Evolutionary conservation across 1,140 invertebrate species (phyloP).

Genomic region (Pentalonia nigronervosa): DNA sequence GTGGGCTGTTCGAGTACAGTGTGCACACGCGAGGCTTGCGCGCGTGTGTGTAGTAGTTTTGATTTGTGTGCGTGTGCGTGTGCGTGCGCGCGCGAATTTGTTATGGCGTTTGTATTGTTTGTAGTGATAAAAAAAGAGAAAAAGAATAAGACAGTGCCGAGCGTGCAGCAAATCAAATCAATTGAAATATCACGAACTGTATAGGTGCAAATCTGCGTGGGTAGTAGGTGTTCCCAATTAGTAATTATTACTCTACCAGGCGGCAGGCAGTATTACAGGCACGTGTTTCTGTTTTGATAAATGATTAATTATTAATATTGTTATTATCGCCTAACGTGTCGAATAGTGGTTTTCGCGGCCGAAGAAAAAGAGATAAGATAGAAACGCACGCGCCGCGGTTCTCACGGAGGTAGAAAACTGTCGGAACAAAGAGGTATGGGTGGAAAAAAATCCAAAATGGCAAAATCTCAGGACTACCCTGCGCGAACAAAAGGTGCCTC

Average conservation of each 20-base stretch:
- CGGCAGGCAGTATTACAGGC: too few relatives aligned
- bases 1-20: background rate
- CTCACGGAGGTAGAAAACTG: background rate
- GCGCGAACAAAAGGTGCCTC: too few relatives aligned
- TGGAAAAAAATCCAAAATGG: background rate
- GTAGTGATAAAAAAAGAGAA: background rate
- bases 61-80: background rate
- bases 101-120: background rate
- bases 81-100: background rate
- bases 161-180: background rate
- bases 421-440: too few relatives aligned
- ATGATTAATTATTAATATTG: background rate
- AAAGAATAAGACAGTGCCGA: background rate
- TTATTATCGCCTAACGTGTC: background rate
- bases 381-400: background rate
- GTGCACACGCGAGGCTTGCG: background rate
- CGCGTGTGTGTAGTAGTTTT: too few relatives aligned
- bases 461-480: too few relatives aligned
- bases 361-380: background rate
- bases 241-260: too few relatives aligned
- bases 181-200: background rate
- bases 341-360: background rate
- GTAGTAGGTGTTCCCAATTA: background rate
- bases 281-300: background rate
- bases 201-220: background rate